Evolutionary conservation across 1,140 invertebrate species (phyloP), one percentile per base, ranked within the genome.

Genomic region (Phenacoccus solenopsis): DNA sequence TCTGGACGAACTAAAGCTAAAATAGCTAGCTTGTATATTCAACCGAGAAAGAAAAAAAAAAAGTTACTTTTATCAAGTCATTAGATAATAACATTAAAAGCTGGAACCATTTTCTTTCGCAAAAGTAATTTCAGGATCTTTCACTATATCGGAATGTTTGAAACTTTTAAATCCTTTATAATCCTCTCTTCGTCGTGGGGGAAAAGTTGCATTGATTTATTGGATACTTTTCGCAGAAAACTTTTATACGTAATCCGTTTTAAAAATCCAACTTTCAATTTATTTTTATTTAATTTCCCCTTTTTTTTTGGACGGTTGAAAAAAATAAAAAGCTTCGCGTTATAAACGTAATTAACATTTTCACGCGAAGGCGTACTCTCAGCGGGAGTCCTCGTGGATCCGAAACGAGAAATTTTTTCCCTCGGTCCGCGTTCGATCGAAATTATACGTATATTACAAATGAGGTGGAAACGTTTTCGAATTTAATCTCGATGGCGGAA

Each of bases 121-220:
- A 16, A 64, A 64, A 64, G 59, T 64, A 64, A 64, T 64, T 64
- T 64, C 25, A 9, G 25, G 25, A 64, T 64, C 59, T 64, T 64
- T 64, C 59, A 24, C 22, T 24, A 27, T 64, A 64, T 64, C 59
- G 59, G 59, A 64, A 64, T 64, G 59, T 64, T 64, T 27, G 59
- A 64, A 64, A 64, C 59, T 64, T 64, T 64, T 64, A 64, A 64
- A 64, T 64, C 59, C 59, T 64, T 64, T 64, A 64, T 64, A 64
- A 64, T 64, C 59, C 59, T 64, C 59, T 20, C 12, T 13, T 4
- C 59, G 21, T 24, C 59, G 59, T 24, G 59, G 59, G 25, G 4
- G 10, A 64, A 64, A 64, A 64, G 7, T 27, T 64, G 10, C 59
- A 64, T 64, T 64, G 59, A 64, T 64, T 64, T 64, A 64, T 64